Base-by-base conservation (phyloP, 1,140 invertebrate species). In the Protaetia brevitarsis region DNA sequence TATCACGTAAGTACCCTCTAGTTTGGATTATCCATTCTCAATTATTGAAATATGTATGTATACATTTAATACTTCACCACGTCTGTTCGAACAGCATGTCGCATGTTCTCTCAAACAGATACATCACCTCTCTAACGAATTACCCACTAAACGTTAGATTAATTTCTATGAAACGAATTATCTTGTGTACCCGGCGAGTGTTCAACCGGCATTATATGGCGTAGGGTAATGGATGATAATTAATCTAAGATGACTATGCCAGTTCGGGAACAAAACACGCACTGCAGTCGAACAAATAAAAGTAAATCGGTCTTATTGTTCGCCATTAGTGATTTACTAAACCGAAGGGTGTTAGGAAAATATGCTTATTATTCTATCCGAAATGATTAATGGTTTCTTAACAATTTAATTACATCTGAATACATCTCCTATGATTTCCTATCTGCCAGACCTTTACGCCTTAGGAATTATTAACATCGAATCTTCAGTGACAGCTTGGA, bases 321-420 rank as follows among this genome's bases (percentile, higher is more conserved):
- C 0, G n/a, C 1, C 41, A 45, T 21, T 45, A 45, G 41, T 45
- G 41, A 45, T 45, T 45, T 45, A 45, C 41, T 45, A 45, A 45
- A 45, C 10, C 41, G 41, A 19, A 45, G 41, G 41, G 41, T 45
- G 41, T 45, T 16, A 45, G n/a, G 19, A 45, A 45, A 45, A 45
- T 45, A 45, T 45, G n/a, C 41, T 45, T 19, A 45, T 45, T 45
- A 45, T 45, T 21, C 16, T 45, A 13, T 1, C 3, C n/a, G 1
- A 45, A 45, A 45, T 45, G 41, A 45, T 45, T 45, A 45, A 45
- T 45, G 41, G 41, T 45, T 16, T 45, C 41, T 19, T 21, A 45
- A 21, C 41, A 45, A 45, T 45, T 45, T 45, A 45, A 45, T 45
- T 45, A 45, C 41, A 19, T 19, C 41, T 45, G 41, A 45, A 45